Base-by-base conservation (phyloP, 2,888 invertebrate species). In the Nematopogon swammerdamellus region DNA sequence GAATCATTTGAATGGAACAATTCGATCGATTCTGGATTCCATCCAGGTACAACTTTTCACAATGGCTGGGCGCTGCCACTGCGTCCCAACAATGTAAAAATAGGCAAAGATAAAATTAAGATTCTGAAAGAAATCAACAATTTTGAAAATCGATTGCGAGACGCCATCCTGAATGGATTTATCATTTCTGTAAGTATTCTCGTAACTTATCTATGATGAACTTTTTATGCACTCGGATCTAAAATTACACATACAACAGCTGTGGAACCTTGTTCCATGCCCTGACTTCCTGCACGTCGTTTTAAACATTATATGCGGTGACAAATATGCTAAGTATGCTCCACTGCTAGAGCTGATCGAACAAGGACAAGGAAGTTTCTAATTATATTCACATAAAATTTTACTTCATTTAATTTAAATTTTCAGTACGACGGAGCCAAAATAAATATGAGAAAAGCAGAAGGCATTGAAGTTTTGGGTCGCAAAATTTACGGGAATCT, bases 61-160 rank as follows among this genome's bases (percentile, higher is more conserved):
- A 85, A 84, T 56, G 86, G 86, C 45, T 64, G 82, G 42, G 72
- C 80, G 54, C 82, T 82, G 65, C 81, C 83, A 43, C 63, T 61
- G 50, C 81, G 85, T 50, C 74, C 73, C 49, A 72, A 76, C 58
- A 67, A 72, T 55, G 70, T 65, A 48, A 62, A 73, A 44, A 48
- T 79, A 18, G 58, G 69, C 45, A 64, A 64, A 44, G 19, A 47
- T 25, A 36, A 50, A 14, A 59, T 64, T 48, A 60, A 68, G 48
- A 59, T 70, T 53, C 61, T 67, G 36, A 56, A 64, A 18, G 63
- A 72, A 20, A 68, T 81, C 16, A 61, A 70, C 48, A 60, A 68
- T 44, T 67, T 77, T 50, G 74, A 80, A 46, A 63, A 67, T 44
- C 75, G 84, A 55, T 63, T 82, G 48, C 59, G 67, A 19, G 69